Conservation (phyloP, 2,888 invertebrate genomes). For the Cephonodes hylas region DNA sequence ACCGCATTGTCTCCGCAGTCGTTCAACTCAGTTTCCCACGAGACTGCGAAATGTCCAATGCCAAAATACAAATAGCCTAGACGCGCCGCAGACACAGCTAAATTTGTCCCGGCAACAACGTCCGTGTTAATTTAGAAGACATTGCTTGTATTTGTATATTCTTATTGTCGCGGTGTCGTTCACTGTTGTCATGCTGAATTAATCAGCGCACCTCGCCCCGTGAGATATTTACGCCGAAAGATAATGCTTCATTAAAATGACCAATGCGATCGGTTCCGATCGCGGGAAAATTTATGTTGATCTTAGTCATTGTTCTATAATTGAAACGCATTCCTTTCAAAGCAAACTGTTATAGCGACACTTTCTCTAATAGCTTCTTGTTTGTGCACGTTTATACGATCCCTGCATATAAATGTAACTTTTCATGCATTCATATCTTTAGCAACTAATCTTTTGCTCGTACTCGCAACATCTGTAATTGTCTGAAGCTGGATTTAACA, state of each 20-base stretch:
- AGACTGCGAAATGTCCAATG: slow-evolving; percentile 73
- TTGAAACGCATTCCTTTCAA: slow-evolving; percentile 1
- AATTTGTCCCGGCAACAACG: slow-evolving; percentile 67
- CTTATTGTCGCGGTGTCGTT: slow-evolving; percentile 43
- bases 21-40: slow-evolving; percentile 81
- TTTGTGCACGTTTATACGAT: background rate
- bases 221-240: slow-evolving; percentile 4
- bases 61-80: slow-evolving; percentile 79
- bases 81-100: slow-evolving; percentile 77
- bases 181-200: slow-evolving; percentile 11
- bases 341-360: background rate
- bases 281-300: background rate
- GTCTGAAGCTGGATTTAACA: background rate
- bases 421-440: background rate
- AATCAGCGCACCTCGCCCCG: background rate
- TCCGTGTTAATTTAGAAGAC: slow-evolving; percentile 52
- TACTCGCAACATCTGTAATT: background rate
- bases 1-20: slow-evolving; percentile 78
- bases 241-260: slow-evolving; percentile 8
- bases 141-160: slow-evolving; percentile 40
- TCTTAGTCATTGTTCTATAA: slow-evolving; percentile 7
- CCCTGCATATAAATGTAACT: background rate
- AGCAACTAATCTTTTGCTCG: background rate
- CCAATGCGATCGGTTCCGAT: background rate
- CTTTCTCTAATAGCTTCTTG: slow-evolving; percentile 2